These are phyloP conservation scores for Pollicipes pollicipes DNA, from an alignment of 1,140 invertebrate species.

Conservation along the genomic window DNA sequence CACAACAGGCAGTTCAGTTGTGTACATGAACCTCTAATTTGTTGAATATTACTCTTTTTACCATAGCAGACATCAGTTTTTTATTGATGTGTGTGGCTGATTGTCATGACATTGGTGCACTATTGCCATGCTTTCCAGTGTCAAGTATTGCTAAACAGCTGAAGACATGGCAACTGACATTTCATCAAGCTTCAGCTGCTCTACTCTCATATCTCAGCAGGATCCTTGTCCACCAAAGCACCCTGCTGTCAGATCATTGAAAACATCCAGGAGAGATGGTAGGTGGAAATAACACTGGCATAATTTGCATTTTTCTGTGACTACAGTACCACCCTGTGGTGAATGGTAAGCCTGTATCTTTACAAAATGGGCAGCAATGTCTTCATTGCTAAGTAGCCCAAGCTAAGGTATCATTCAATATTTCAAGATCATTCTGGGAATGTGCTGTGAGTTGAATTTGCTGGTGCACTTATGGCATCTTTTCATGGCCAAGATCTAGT, in stretches of 20 bases:
- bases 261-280: not conserved
- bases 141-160: not conserved
- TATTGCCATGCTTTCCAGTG: not conserved
- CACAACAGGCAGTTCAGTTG: no score
- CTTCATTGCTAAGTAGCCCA: no score
- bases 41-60: not conserved
- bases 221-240: not conserved
- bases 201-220: not conserved
- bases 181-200: not conserved
- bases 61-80: not conserved
- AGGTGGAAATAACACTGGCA: not conserved
- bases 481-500: no score
- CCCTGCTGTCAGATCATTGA: not conserved
- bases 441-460: no score
- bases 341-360: no score
- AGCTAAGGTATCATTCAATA: no score
- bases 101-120: not conserved
- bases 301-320: not conserved
- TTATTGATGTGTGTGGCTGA: no score
- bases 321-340: no score
- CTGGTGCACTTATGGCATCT: no score
- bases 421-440: no score
- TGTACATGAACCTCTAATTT: no score
- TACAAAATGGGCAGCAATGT: no score
- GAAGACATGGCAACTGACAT: not conserved